Evolutionary conservation across 1,140 invertebrate species (phyloP).

Genomic region (Argopecten irradians): DNA sequence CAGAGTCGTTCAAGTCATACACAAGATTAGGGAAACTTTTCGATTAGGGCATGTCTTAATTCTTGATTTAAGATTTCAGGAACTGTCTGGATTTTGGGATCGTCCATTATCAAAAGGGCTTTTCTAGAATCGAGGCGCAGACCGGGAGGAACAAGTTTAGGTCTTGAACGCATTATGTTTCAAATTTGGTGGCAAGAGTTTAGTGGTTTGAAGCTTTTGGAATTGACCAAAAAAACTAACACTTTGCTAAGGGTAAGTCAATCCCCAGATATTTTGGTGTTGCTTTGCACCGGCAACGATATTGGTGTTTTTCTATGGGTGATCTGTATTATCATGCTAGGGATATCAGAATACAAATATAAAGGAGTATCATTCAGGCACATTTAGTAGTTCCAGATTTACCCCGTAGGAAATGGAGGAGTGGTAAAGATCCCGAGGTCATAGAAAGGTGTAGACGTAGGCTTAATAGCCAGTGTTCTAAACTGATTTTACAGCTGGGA

Average conservation of each 20-base stretch:
- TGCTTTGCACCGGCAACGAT: constrained; percentile 24
- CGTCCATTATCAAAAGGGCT: constrained; percentile 29
- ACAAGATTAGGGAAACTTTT: too few species aligned
- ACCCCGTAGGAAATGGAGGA: background rate
- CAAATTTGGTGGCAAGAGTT: constrained; percentile 34
- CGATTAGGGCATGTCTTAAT: too few species aligned
- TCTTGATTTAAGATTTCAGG: background rate
- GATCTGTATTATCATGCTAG: background rate
- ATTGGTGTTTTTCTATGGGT: background rate
- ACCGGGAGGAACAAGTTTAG: constrained; percentile 26
- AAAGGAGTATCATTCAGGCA: background rate
- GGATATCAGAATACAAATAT: background rate
- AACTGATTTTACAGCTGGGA: background rate
- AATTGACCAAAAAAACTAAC: background rate
- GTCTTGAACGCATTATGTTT: background rate
- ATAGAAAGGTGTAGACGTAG: background rate
- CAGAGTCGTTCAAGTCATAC: too few species aligned
- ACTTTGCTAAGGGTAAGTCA: background rate
- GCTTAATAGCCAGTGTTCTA: background rate
- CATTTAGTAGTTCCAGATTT: constrained; percentile 20
- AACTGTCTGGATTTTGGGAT: background rate
- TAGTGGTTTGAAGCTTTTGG: background rate
- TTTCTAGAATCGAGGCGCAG: background rate
- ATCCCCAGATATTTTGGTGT: background rate
- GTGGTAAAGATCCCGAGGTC: background rate